Evolutionary conservation across 2,888 invertebrate genomes (phyloP), one percentile per base, ranked within the genome.

Genomic region (Drosophila longiperda): DNA sequence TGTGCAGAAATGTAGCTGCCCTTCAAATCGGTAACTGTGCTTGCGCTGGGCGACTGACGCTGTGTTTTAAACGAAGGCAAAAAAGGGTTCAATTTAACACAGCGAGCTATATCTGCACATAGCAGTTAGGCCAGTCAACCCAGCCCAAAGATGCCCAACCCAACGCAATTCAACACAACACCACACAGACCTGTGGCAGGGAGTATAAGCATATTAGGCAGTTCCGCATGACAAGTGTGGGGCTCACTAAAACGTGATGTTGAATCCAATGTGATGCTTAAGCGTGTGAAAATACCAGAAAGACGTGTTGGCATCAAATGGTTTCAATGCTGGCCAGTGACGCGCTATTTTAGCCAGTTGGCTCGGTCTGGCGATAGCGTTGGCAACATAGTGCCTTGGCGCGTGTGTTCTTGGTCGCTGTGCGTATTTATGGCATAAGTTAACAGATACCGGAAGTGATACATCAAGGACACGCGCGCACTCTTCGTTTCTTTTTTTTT

Each of bases 201-300:
- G 52, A 52, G 34, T 67, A 79, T 87, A 87, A 89, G 89, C 87
- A 89, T 85, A 89, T 85, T 85, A 89, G 85, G 76, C 83, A 65
- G 80, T 75, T 54, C 66, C 59, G 71, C 55, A 72, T 53, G 65
- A 61, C 48, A 54, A 64, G 72, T 73, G 68, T 66, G 53, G 75
- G 75, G 62, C 64, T 82, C 79, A 89, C 90, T 84, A 85, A 90
- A 92, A 92, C 92, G 92, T 92, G 92, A 90, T 89, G 89, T 85
- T 90, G 92, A 92, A 92, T 92, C 92, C 91, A 92, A 92, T 92
- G 91, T 89, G 91, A 91, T 92, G 92, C 92, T 92, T 92, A 92
- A 90, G 92, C 92, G 92, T 92, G 92, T 92, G 92, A 92, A 92
- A 92, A 92, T 91, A 91, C 91, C 91, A 91, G 89, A 90, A 91